Evolutionary conservation across 2,797 vertebrate genomes (phyloP).

Genomic region (Ibycter americanus): DNA sequence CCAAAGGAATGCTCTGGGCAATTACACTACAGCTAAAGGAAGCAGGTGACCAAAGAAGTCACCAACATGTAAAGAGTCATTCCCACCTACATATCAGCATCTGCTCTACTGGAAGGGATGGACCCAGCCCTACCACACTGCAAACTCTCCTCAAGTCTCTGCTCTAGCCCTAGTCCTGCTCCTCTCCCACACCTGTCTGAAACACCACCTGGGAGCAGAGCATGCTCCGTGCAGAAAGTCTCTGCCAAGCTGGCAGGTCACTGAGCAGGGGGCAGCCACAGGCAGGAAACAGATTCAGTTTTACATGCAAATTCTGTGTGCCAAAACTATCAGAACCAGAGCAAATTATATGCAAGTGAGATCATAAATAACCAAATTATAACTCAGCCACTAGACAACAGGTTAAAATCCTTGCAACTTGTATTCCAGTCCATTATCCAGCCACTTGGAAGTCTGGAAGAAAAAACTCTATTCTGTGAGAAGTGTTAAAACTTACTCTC

Average conservation of each 20-base stretch:
- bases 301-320: neutral
- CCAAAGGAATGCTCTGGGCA: neutral
- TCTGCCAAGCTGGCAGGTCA: neutral
- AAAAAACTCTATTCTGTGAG: neutral
- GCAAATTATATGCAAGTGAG: neutral
- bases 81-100: neutral
- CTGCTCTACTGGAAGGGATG: neutral
- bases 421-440: neutral
- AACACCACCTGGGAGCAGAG: rapidly evolving
- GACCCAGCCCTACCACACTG: neutral
- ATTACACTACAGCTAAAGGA: neutral
- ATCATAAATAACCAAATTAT: neutral
- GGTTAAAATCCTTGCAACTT: neutral
- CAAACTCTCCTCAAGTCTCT: neutral
- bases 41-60: neutral
- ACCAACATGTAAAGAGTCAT: neutral
- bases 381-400: neutral
- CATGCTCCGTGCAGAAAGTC: too few relatives aligned
- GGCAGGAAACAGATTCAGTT: neutral
- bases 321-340: neutral
- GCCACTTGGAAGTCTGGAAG: neutral
- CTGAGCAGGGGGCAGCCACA: neutral
- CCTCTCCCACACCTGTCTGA: neutral
- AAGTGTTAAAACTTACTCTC: neutral
- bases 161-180: neutral